Percentiles rank a stretch among this genome's conserved stretches.
Conservation (phyloP, 1,140 invertebrate species). For the Lordiphosa collinella region DNA sequence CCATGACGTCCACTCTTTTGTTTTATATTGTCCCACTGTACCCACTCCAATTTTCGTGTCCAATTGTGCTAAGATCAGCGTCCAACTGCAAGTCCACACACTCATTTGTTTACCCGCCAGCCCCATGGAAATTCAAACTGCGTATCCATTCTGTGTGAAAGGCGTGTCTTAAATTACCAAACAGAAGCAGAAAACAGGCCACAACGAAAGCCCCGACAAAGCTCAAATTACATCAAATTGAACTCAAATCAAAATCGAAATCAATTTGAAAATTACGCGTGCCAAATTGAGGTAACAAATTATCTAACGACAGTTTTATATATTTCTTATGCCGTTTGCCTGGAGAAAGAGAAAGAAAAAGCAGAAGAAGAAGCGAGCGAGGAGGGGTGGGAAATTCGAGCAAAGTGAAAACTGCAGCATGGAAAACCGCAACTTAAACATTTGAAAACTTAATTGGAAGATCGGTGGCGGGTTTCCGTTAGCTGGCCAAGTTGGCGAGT, state of each 20-base stretch:
- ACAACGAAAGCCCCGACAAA: slow-evolving; percentile 3
- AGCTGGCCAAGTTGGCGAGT: slow-evolving; percentile 27
- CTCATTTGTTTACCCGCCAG: background rate
- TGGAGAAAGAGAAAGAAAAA: background rate
- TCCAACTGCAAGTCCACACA: background rate
- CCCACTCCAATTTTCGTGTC: no score
- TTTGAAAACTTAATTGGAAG: slow-evolving; percentile 4
- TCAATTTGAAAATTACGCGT: slow-evolving; percentile 60
- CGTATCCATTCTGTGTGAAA: slow-evolving; percentile 11
- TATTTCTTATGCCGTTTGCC: background rate
- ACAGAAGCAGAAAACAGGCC: background rate
- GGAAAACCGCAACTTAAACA: slow-evolving; percentile 2
- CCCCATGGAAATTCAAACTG: background rate
- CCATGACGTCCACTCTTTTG: no score
- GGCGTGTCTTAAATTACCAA: background rate
- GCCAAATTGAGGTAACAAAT: slow-evolving; percentile 39
- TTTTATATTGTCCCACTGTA: no score
- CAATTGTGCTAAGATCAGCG: no score
- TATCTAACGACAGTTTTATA: slow-evolving; percentile 29
- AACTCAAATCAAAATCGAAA: slow-evolving; percentile 18
- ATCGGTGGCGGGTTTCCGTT: slow-evolving; percentile 36
- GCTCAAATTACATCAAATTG: slow-evolving; percentile 5
- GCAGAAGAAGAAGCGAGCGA: no score
- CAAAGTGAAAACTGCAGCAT: slow-evolving; percentile 49
- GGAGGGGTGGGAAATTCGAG: background rate